Percentiles rank a stretch among this genome's conserved stretches.
These are phyloP conservation scores for Smutsia gigantea DNA, from an alignment of 2,797 vertebrate species.

Conservation along the genomic window DNA sequence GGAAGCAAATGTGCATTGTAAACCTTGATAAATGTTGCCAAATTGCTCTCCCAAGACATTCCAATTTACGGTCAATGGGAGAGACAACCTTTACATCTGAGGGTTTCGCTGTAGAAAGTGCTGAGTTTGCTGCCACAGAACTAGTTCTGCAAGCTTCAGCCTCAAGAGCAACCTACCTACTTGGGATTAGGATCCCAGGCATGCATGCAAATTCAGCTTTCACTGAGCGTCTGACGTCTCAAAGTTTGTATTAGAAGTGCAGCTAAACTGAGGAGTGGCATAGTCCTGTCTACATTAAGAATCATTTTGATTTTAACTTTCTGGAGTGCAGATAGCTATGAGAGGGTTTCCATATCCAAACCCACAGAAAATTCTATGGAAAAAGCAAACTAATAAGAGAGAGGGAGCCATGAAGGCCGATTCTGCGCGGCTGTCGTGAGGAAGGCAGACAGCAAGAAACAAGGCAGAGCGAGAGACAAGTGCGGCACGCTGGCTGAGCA, in stretches of 20 bases:
- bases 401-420: not conserved
- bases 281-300: not conserved
- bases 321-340: not conserved
- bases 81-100: not conserved
- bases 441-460: not conserved
- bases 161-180: not conserved
- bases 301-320: not conserved
- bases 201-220: not conserved
- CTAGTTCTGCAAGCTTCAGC: not conserved
- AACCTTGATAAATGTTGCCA: not conserved
- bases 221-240: not conserved
- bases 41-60: not conserved
- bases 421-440: not conserved
- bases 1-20: not conserved
- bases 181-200: not conserved
- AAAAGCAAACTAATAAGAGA: not conserved
- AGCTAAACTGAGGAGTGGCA: not conserved
- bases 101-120: not conserved
- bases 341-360: conserved; percentile 8
- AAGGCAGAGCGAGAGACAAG: not conserved
- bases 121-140: not conserved
- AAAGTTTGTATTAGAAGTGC: not conserved
- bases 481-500: not conserved
- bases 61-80: not conserved
- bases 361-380: not conserved